phyloP scores from a whole-genome alignment of 2,113 vertebrate species.

The Psilopogon haemacephalus region DNA sequence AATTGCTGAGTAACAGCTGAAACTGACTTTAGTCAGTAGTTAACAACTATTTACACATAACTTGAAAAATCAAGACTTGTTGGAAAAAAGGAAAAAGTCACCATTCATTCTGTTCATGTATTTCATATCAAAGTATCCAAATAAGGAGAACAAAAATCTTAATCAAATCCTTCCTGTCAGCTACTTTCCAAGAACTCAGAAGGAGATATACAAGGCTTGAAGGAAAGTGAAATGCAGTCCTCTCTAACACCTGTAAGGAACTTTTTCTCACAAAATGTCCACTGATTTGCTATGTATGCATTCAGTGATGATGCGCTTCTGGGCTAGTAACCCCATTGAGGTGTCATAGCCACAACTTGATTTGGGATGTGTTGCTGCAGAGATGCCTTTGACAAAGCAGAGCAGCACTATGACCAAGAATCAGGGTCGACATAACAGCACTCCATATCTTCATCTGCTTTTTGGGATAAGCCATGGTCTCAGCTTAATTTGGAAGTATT shows the following conservation, averaged over 20 bases:
- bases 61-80: background rate
- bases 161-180: background rate
- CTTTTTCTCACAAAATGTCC: background rate
- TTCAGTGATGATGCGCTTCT: background rate
- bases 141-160: background rate
- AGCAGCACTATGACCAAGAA: background rate
- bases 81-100: background rate
- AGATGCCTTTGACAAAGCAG: background rate
- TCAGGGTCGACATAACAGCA: background rate
- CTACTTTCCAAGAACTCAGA: background rate
- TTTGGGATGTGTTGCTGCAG: background rate
- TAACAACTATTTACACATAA: background rate
- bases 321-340: rapidly evolving
- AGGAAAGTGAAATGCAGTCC: background rate
- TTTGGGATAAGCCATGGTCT: background rate
- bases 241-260: background rate
- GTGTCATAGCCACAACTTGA: background rate
- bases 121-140: background rate
- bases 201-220: background rate
- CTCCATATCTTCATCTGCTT: rapidly evolving
- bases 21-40: background rate
- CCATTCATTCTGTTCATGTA: background rate
- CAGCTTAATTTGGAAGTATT: background rate
- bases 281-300: background rate
- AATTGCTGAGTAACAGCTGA: background rate